Evolutionary conservation across 2,797 vertebrate species (phyloP).

Genomic region (Pyrocephalus nanus): DNA sequence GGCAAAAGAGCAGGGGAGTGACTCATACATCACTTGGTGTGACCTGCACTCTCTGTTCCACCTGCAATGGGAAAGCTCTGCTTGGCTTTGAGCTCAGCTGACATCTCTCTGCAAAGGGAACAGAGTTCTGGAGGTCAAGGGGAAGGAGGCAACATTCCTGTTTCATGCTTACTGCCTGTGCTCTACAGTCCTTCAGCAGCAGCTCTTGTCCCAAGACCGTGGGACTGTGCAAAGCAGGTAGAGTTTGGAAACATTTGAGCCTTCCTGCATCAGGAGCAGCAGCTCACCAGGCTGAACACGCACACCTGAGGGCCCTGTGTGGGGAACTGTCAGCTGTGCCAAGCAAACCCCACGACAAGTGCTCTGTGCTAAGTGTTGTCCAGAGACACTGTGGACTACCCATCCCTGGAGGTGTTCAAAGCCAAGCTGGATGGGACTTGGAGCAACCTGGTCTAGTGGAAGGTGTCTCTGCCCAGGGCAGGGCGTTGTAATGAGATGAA

Average conservation of each 20-base stretch:
- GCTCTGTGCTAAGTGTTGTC: fast-evolving
- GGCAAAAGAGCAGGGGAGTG: not conserved
- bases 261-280: not conserved
- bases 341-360: not conserved
- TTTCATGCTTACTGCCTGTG: not conserved
- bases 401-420: not conserved
- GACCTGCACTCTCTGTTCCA: not conserved
- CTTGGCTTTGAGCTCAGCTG: not conserved
- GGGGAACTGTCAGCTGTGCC: not conserved
- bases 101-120: not conserved
- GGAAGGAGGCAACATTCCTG: not conserved
- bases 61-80: not conserved
- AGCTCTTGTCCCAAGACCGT: fast-evolving
- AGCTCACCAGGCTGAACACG: not conserved
- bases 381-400: not conserved
- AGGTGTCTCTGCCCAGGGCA: not conserved
- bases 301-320: not conserved
- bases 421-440: not conserved
- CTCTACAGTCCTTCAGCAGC: fast-evolving
- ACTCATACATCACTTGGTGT: not conserved
- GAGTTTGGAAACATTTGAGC: not conserved
- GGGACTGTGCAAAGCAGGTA: not conserved
- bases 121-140: not conserved
- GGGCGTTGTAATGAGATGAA: not conserved
- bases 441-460: not conserved